A percentile compares a stretch with the other conserved stretches of the same genome.
These are phyloP conservation scores for Eumerus sabulonum DNA, from an alignment of 2,888 invertebrate genomes.

Conservation along the genomic window DNA sequence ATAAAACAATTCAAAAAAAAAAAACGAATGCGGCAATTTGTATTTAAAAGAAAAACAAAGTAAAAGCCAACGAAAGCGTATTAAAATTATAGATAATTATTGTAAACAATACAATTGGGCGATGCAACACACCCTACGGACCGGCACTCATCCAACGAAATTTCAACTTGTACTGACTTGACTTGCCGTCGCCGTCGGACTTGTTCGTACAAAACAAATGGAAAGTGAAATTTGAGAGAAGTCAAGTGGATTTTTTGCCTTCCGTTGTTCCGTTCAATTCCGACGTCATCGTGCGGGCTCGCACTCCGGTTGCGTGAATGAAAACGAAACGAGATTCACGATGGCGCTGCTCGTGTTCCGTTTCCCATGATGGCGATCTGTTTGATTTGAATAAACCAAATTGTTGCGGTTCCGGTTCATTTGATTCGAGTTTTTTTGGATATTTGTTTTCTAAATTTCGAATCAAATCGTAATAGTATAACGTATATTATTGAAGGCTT, in stretches of 20 bases:
- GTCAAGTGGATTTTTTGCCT: neutral
- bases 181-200: constrained; percentile 20
- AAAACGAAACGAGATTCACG: neutral
- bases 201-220: constrained; percentile 6
- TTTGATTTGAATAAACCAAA: too few species aligned
- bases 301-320: too few species aligned
- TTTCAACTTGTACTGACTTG: constrained; percentile 44
- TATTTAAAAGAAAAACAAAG: constrained; percentile 3
- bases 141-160: constrained; percentile 46
- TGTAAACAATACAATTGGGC: constrained; percentile 58
- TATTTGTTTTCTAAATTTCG: too few species aligned
- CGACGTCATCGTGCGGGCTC: too few species aligned
- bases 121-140: constrained; percentile 54
- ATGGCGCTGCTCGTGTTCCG: neutral
- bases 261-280: neutral
- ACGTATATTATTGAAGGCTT: too few species aligned
- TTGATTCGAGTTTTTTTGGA: too few species aligned
- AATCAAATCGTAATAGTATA: too few species aligned
- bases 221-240: constrained; percentile 23
- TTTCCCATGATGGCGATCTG: neutral
- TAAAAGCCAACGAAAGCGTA: constrained; percentile 16
- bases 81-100: constrained; percentile 56
- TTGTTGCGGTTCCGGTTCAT: too few species aligned
- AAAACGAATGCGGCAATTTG: constrained; percentile 12
- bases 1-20: neutral